Evolutionary conservation across 2,797 vertebrate species (phyloP).

Genomic region (Pelobates cultripes): DNA sequence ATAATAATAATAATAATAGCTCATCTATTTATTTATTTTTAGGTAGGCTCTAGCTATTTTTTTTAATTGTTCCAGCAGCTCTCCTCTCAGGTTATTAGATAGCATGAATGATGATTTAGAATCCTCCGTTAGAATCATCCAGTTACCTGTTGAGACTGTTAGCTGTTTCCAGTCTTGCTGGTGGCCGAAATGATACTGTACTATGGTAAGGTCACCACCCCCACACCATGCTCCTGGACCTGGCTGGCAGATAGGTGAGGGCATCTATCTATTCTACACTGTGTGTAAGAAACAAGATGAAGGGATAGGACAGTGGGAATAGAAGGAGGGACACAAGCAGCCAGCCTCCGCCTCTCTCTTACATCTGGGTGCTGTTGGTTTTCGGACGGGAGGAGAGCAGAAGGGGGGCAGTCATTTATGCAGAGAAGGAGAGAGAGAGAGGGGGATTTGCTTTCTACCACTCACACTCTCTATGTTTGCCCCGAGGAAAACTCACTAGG

Average conservation of each 20-base stretch:
- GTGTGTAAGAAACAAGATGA: slow-evolving; percentile 26
- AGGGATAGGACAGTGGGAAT: slow-evolving; percentile 2
- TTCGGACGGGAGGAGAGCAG: slow-evolving; percentile 53
- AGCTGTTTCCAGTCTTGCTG: background rate
- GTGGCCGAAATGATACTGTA: background rate
- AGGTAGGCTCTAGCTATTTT: too few species aligned
- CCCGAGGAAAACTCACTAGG: background rate
- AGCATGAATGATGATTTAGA: too few species aligned
- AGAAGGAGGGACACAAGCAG: slow-evolving; percentile 19
- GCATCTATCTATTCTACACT: slow-evolving; percentile 11
- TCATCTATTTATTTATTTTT: too few species aligned
- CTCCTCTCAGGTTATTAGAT: too few species aligned
- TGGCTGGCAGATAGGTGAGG: slow-evolving; percentile 38
- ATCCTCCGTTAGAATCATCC: too few species aligned
- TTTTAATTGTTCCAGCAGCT: too few species aligned
- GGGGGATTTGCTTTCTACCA: slow-evolving; percentile 61
- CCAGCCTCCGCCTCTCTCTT: slow-evolving; percentile 58
- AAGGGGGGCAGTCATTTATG: slow-evolving; percentile 64
- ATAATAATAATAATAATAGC: too few species aligned
- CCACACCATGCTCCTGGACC: slow-evolving; percentile 17
- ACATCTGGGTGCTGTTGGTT: slow-evolving; percentile 51
- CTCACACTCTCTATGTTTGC: slow-evolving; percentile 50
- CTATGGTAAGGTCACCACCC: slow-evolving; percentile 1
- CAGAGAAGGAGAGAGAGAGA: slow-evolving; percentile 52
- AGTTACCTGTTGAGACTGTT: too few species aligned